Percentiles rank a stretch among this genome's conserved stretches.
These are phyloP conservation scores for Sarcophaga caerulescens DNA, from an alignment of 2,888 invertebrate species.

Conservation along the genomic window DNA sequence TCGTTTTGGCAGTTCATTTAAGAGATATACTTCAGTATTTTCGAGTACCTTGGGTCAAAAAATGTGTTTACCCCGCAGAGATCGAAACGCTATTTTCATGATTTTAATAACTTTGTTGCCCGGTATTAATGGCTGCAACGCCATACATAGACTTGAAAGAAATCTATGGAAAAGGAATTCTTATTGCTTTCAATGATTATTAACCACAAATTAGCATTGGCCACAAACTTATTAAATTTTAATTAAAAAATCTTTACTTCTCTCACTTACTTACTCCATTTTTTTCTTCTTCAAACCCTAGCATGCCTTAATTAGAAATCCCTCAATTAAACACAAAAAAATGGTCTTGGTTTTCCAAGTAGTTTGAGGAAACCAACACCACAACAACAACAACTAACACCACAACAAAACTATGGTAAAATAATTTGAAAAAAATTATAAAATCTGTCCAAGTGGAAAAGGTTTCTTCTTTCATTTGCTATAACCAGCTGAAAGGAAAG, in stretches of 20 bases:
- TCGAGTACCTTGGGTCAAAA: too few relatives aligned
- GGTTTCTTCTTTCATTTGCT: constrained; percentile 51
- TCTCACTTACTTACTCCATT: not conserved
- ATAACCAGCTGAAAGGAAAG: too few relatives aligned
- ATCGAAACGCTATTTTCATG: too few relatives aligned
- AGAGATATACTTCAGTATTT: too few relatives aligned
- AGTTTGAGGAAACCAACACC: not conserved
- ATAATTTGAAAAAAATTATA: constrained; percentile 15
- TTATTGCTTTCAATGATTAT: constrained; percentile 41
- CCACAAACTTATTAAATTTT: constrained; percentile 71
- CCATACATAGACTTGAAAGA: not conserved
- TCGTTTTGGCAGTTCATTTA: too few relatives aligned
- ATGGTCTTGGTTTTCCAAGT: not conserved
- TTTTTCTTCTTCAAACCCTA: not conserved
- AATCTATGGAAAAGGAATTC: not conserved
- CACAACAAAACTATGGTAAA: not conserved
- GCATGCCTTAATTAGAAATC: not conserved
- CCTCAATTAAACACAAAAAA: not conserved
- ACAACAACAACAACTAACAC: not conserved
- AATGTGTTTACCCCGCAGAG: too few relatives aligned
- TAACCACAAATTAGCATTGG: constrained; percentile 66
- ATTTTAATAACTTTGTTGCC: too few relatives aligned
- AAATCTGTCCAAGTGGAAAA: constrained; percentile 65
- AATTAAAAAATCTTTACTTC: constrained; percentile 65
- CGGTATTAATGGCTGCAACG: too few relatives aligned